Conservation (phyloP, 2,888 invertebrate genomes). For the Miltochrista miniata region DNA sequence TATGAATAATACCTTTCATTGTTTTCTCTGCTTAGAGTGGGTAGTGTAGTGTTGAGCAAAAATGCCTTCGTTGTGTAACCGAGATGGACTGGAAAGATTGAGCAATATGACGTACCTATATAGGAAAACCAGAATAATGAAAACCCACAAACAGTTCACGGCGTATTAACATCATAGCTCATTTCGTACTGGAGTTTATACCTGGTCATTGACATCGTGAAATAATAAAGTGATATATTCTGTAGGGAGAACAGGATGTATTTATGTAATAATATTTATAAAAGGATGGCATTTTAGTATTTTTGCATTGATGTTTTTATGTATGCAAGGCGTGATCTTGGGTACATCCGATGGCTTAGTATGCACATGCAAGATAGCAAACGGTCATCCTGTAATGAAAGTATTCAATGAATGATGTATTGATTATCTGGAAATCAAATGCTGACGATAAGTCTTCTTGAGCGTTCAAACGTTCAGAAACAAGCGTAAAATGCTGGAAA, state of each 20-base stretch:
- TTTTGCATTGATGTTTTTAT: slow-evolving; percentile 1
- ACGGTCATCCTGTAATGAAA: slow-evolving; percentile 5
- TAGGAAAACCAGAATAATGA: slow-evolving; percentile 41
- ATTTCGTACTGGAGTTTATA: slow-evolving; percentile 28
- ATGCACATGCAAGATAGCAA: slow-evolving; percentile 1
- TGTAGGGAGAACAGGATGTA: slow-evolving; percentile 3
- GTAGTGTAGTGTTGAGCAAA: slow-evolving; percentile 61
- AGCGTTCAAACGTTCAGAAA: too few relatives aligned
- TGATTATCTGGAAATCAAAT: neutral
- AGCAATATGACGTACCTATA: slow-evolving; percentile 49
- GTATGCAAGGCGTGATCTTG: slow-evolving; percentile 3
- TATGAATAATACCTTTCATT: slow-evolving; percentile 52
- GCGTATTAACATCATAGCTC: slow-evolving; percentile 33
- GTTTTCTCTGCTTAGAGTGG: slow-evolving; percentile 57
- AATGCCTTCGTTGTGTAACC: slow-evolving; percentile 63
- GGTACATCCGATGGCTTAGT: slow-evolving; percentile 5
- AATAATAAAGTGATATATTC: neutral
- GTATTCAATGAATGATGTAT: neutral
- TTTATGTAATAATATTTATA: neutral
- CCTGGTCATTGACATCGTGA: slow-evolving; percentile 1
- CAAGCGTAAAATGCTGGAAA: too few relatives aligned
- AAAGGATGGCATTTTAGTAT: neutral
- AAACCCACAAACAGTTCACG: slow-evolving; percentile 32
- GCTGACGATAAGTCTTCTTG: too few relatives aligned
- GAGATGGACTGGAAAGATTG: slow-evolving; percentile 57